phyloP scores from a whole-genome alignment of 2,888 invertebrate species.

The Notodonta dromedarius region DNA sequence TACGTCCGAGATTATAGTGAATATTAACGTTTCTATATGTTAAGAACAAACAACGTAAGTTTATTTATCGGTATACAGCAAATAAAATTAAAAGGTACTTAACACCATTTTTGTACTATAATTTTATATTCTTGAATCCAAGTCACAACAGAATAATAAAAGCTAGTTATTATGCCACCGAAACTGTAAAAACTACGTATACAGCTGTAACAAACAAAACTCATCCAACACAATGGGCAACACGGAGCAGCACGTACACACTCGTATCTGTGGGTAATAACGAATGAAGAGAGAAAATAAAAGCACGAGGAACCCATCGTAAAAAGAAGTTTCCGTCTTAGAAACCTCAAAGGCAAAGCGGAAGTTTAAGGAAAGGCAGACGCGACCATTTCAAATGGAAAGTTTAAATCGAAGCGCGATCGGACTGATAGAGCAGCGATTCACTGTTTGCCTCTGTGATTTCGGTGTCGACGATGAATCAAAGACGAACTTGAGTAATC shows the following conservation, averaged over 20 bases:
- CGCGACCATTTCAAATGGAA: slow-evolving; percentile 65
- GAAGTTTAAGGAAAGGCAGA: slow-evolving; percentile 72
- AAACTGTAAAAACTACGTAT: no score
- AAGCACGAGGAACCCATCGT: slow-evolving; percentile 53
- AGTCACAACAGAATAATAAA: not conserved
- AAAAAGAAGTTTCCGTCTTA: slow-evolving; percentile 65
- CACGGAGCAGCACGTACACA: slow-evolving; percentile 19
- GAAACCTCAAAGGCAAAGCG: slow-evolving; percentile 71
- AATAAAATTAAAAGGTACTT: no score
- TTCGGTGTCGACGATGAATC: slow-evolving; percentile 20
- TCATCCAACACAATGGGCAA: not conserved
- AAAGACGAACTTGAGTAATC: not conserved
- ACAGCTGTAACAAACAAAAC: not conserved
- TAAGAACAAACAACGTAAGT: not conserved
- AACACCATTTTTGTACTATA: no score
- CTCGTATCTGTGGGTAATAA: slow-evolving; percentile 37
- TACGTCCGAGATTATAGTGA: not conserved
- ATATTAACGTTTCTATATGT: not conserved
- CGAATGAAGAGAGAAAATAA: slow-evolving; percentile 51
- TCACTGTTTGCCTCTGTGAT: slow-evolving; percentile 56
- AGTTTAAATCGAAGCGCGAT: slow-evolving; percentile 62
- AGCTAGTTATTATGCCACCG: not conserved
- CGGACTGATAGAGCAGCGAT: slow-evolving; percentile 59
- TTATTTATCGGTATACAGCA: no score
- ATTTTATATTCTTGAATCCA: no score